These are phyloP conservation scores for Morone chrysops DNA, from an alignment of 2,113 vertebrate species.

Conservation along the genomic window DNA sequence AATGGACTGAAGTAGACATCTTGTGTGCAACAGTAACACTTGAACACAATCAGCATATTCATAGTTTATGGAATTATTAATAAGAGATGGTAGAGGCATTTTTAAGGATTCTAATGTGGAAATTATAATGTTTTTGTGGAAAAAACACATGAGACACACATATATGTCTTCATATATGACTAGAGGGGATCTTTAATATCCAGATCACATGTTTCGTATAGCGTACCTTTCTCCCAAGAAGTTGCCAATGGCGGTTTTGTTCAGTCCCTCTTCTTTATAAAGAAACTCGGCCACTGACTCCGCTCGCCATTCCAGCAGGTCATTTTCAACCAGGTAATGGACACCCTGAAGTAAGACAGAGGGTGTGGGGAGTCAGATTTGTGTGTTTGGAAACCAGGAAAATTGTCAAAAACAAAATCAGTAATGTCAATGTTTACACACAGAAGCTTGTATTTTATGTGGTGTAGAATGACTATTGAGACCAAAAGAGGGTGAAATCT, in stretches of 20 bases:
- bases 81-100: too few species aligned
- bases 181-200: background rate
- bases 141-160: too few species aligned
- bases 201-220: too few species aligned
- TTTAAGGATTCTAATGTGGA: too few species aligned
- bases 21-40: too few species aligned
- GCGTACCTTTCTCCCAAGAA: constrained; percentile 91
- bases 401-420: background rate
- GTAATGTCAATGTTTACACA: background rate
- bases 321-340: constrained; percentile 87
- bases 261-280: constrained; percentile 94
- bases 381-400: background rate
- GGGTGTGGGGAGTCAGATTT: background rate
- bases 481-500: too few species aligned
- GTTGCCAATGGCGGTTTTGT: constrained; percentile 94
- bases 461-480: too few species aligned
- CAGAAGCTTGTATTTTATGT: background rate
- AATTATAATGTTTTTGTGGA: too few species aligned
- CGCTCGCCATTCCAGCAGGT: constrained; percentile 83
- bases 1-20: too few species aligned
- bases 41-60: too few species aligned
- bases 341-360: constrained; percentile 85
- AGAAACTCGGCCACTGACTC: constrained; percentile 92
- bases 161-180: too few species aligned
- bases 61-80: too few species aligned